Base-by-base conservation (phyloP, 1,140 invertebrate species). In the Bombus pascuorum region DNA sequence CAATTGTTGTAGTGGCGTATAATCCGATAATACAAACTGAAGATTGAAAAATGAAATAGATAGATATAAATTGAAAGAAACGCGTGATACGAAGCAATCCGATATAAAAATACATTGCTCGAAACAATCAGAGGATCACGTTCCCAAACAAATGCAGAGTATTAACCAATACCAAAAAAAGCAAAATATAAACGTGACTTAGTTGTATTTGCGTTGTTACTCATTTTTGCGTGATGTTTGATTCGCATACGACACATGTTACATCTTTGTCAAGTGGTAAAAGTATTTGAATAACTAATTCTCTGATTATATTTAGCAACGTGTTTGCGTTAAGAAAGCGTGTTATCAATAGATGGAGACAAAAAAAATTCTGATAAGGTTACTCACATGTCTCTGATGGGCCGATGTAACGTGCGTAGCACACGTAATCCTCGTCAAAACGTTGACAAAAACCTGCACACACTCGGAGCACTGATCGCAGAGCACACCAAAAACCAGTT, bases 381-480 rank as follows among this genome's bases (percentile, higher is more conserved):
- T 87, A 90, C 89, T 90, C 77, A 90, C 89, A 18, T 87, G 77
- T 78, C 44, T 68, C 3, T 18, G 73, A 53, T 42, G 77, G 34
- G 59, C 44, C 73, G 73, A 42, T 34, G 70, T 28, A 34, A 72
- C 62, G 44, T 65, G 72, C 42, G 53, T 57, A 73, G 70, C 72
- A 81, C 85, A 66, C 81, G 77, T 89, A 89, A 90, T 90, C 89
- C 89, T 90, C 65, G 78, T 62, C 34, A 57, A 44, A 84, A 72
- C 84, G 47, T 32, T 59, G 72, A 37, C 57, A 59, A 76, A 77
- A 86, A 84, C 80, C 32, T 18, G 59, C 72, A 82, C 86, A 81
- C 87, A 89, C 85, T 87, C 81, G 62, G n/a, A 78, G 62, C 89
- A 90, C 89, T 89, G 77, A 88, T 88, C 83, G 75, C 32, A 66